Conservation (phyloP, 2,113 vertebrate genomes). For the Leptobrachium leishanense region DNA sequence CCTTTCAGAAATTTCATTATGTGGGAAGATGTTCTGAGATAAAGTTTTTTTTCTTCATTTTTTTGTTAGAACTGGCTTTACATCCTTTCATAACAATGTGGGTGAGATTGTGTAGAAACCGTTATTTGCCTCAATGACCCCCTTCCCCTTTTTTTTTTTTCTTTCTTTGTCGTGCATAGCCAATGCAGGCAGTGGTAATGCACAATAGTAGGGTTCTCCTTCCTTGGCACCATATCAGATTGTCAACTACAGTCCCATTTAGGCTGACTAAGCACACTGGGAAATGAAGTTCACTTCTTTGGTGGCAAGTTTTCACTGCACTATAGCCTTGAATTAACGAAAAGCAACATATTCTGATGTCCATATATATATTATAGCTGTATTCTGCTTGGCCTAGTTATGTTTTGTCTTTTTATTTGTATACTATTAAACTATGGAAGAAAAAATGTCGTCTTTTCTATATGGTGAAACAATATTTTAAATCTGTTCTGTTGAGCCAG, state of each 20-base stretch:
- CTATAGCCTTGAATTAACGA: slow-evolving; percentile 6
- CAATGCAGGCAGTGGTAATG: slow-evolving; percentile 35
- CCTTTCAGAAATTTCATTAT: slow-evolving; percentile 50
- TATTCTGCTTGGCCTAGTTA: slow-evolving; percentile 40
- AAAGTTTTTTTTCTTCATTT: neutral
- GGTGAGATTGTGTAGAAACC: neutral
- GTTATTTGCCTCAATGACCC: neutral
- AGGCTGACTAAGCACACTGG: too few relatives aligned
- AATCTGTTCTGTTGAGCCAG: too few relatives aligned
- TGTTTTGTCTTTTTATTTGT: slow-evolving; percentile 34
- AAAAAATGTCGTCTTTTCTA: neutral
- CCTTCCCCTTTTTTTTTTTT: neutral
- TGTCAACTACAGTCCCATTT: too few relatives aligned
- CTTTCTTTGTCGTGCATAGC: slow-evolving; percentile 14
- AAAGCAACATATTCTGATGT: slow-evolving; percentile 13
- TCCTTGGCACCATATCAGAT: too few relatives aligned
- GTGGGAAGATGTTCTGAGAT: slow-evolving; percentile 26
- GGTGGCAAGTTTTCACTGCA: too few relatives aligned
- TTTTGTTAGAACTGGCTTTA: neutral
- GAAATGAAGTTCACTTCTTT: too few relatives aligned
- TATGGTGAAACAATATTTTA: too few relatives aligned
- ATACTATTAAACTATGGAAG: slow-evolving; percentile 34
- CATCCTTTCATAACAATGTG: slow-evolving; percentile 13
- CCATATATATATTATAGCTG: slow-evolving; percentile 34
- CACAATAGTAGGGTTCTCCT: neutral